Evolutionary conservation across 2,113 vertebrate genomes (phyloP).

Genomic region (Ictalurus punctatus): DNA sequence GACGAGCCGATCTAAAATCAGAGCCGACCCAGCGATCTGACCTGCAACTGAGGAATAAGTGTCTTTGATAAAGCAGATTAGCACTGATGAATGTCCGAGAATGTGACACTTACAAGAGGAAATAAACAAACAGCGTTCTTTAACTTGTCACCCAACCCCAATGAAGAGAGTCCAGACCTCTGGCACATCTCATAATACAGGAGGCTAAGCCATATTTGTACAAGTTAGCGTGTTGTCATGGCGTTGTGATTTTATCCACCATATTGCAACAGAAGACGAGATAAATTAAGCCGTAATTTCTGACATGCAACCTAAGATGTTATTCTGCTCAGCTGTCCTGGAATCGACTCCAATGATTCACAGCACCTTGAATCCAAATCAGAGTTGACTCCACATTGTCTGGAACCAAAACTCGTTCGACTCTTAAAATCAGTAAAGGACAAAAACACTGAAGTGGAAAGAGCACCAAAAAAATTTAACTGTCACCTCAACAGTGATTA

Average conservation of each 20-base stretch:
- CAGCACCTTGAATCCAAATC: not conserved
- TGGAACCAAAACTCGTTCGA: not conserved
- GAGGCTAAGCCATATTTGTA: not conserved
- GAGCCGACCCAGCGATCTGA: slow-evolving; percentile 43
- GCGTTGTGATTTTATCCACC: not conserved
- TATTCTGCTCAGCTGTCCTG: too few relatives aligned
- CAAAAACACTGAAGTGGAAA: slow-evolving; percentile 23
- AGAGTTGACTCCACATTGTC: not conserved
- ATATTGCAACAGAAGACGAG: not conserved
- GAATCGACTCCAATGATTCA: not conserved
- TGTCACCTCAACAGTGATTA: slow-evolving; percentile 26
- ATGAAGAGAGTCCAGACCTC: not conserved
- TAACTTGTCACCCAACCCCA: not conserved
- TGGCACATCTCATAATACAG: not conserved
- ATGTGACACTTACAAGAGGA: not conserved
- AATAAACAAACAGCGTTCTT: not conserved
- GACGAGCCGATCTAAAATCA: not conserved
- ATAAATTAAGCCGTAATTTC: not conserved
- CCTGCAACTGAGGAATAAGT: slow-evolving; percentile 48
- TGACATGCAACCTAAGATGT: not conserved
- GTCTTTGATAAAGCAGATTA: slow-evolving; percentile 54
- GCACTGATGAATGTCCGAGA: not conserved
- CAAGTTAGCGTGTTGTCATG: not conserved
- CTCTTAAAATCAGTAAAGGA: slow-evolving; percentile 15
- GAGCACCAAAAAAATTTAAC: not conserved